Base-by-base conservation (phyloP, 2,113 vertebrate genomes). In the human region DNA sequence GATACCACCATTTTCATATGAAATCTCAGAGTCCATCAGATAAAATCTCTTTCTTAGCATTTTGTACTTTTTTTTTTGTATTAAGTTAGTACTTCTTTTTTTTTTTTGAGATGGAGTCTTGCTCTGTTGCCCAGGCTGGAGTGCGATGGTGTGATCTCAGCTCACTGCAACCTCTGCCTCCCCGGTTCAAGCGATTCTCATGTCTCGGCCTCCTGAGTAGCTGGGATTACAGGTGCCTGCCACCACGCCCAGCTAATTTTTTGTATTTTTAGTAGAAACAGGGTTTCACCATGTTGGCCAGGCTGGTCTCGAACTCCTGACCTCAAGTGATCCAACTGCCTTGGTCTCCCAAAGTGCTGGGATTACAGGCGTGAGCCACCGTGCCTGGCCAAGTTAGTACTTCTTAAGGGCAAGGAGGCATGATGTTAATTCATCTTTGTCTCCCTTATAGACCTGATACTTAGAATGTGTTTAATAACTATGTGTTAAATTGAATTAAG, bases 21-120 rank as follows among this genome's bases (percentile, higher is more conserved):
- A 95, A 87, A 90, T 91, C 45, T 82, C 43, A 80, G 35, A 81
- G 83, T 83, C 50, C 78, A 11, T 90, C 43, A 90, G 75, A 87
- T 8, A 14, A 73, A 6, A 91, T 91, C 6, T 84, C 43, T 86
- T 90, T 91, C 35, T 92, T 64, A 92, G 50, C 66, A 89, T 81
- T 92, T 92, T 93, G 52, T 64, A 48, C 20, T 79, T 92, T 30
- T 89, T 83, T 6, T 94, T 96, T 95, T 85, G 38, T 73, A 92
- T 10, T 38, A 25, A 96, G 61, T 83, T 81, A 52, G 73, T 90
- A 78, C 50, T 93, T 81, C 25, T 64, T 64, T 64, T 30, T 64
- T 22, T 59, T 61, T 68, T 68, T 68, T 68, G 66, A 68, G 66
- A 17, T 0, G 16, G 32, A 68, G 32, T 68, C 14, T 68, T 8